A percentile compares a stretch with the other conserved stretches of the same genome.
Evolutionary conservation across 2,888 invertebrate genomes (phyloP).

Genomic region (Heliconius ismenius): DNA sequence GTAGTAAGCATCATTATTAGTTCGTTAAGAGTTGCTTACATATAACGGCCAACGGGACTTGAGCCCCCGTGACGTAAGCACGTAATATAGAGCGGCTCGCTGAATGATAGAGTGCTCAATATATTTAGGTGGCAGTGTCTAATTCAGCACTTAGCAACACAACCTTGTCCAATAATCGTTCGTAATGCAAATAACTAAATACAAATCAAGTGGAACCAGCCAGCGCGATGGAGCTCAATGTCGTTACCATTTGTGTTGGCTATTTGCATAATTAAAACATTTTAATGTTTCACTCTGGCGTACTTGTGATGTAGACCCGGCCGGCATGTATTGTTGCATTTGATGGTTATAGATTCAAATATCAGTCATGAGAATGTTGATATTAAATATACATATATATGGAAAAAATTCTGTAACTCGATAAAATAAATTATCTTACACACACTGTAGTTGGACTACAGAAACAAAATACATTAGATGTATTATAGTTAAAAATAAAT

Average conservation of each 20-base stretch:
- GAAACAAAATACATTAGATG: no score
- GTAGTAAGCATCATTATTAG: neutral
- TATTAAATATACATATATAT: no score
- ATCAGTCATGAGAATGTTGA: no score
- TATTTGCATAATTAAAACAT: conserved; percentile 9
- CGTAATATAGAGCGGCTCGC: neutral
- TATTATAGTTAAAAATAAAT: no score
- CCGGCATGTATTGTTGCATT: no score
- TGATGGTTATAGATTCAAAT: no score
- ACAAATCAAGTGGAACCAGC: conserved; percentile 25
- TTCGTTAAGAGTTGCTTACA: neutral
- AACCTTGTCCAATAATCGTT: conserved; percentile 30
- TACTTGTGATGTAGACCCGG: neutral
- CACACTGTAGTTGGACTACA: no score
- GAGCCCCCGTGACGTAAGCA: neutral
- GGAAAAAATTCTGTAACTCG: no score
- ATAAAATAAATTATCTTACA: no score
- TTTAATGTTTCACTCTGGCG: neutral
- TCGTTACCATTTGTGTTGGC: conserved; percentile 18
- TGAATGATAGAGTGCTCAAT: conserved; percentile 22
- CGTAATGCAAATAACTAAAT: conserved; percentile 23
- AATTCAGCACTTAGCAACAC: conserved; percentile 30
- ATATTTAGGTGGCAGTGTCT: conserved; percentile 22
- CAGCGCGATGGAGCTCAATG: conserved; percentile 20
- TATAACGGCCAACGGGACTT: neutral